Evolutionary conservation across 2,797 vertebrate genomes (phyloP).

Genomic region (Adelosebastes latens): DNA sequence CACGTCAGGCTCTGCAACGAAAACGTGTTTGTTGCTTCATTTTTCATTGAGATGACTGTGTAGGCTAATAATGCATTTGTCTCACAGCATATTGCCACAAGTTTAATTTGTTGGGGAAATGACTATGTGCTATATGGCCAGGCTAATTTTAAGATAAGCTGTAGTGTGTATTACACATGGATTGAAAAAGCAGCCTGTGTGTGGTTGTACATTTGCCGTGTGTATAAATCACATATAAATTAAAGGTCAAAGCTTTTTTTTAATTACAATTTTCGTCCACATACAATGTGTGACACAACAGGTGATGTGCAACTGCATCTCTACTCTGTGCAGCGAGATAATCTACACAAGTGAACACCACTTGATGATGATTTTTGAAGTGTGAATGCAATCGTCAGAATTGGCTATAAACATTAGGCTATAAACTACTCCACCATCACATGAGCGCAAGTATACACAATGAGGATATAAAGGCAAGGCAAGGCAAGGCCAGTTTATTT

Average conservation of each 20-base stretch:
- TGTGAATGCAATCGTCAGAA: no score
- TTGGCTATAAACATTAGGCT: no score
- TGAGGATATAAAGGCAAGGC: no score
- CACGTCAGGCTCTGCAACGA: neutral
- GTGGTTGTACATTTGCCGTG: neutral
- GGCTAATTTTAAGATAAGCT: neutral
- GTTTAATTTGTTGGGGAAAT: neutral
- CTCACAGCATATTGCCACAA: neutral
- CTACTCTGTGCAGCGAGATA: neutral
- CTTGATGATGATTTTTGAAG: no score
- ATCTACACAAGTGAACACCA: neutral
- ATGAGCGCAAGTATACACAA: no score
- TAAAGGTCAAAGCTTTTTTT: neutral
- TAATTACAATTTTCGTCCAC: neutral
- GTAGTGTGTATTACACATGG: neutral
- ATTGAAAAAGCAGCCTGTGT: neutral
- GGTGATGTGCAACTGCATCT: neutral
- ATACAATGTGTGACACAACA: neutral
- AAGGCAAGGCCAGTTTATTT: no score
- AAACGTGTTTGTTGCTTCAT: neutral
- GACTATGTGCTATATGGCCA: neutral
- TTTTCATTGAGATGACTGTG: neutral
- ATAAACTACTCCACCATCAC: no score
- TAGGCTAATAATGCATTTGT: neutral
- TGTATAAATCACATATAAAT: neutral